phyloP scores from a whole-genome alignment of 2,797 vertebrate genomes.

The Bradypodion ventrale region DNA sequence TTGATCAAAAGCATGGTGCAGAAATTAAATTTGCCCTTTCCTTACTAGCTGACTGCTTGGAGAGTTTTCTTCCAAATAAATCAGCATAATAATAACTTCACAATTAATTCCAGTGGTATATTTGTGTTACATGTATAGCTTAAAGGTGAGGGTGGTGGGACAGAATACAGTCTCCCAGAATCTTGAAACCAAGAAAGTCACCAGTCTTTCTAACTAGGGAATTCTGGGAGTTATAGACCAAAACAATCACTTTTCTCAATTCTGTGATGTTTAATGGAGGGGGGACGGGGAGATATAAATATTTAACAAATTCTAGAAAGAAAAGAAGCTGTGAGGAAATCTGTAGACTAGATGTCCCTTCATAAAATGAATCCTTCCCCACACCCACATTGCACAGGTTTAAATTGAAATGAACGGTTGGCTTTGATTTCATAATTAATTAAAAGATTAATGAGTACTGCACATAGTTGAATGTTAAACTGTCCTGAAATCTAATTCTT shows the following conservation, averaged over 20 bases:
- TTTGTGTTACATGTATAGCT: neutral
- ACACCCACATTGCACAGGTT: slow-evolving; percentile 5
- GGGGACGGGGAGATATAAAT: neutral
- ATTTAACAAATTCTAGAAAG: neutral
- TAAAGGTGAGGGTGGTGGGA: neutral
- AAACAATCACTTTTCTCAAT: too few species aligned
- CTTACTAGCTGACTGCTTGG: neutral
- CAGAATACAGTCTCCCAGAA: too few species aligned
- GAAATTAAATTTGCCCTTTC: slow-evolving; percentile 16
- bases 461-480: slow-evolving; percentile 52
- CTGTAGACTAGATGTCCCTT: neutral
- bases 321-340: neutral
- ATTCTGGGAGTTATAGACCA: too few species aligned
- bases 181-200: too few species aligned
- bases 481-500: slow-evolving; percentile 59
- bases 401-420: slow-evolving; percentile 25
- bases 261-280: neutral
- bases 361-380: neutral
- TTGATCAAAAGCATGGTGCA: neutral
- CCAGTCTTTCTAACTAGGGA: too few species aligned
- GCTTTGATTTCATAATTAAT: slow-evolving; percentile 62
- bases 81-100: neutral
- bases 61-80: slow-evolving; percentile 10
- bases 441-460: slow-evolving; percentile 56
- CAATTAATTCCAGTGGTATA: neutral